phyloP scores from a whole-genome alignment of 1,140 invertebrate genomes.

The Pogonognathellus flavescens region DNA sequence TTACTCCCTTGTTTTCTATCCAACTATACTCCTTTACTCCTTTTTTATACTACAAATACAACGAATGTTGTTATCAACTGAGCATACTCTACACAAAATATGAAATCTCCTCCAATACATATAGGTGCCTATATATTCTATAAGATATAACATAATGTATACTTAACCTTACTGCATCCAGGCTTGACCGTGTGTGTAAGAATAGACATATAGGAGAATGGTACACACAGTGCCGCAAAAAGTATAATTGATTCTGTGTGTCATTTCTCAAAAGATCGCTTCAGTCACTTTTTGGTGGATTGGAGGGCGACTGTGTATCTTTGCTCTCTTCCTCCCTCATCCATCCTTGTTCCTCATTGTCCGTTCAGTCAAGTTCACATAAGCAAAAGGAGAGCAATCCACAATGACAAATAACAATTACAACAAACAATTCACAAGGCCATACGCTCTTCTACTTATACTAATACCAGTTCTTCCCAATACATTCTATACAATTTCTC shows the following conservation, averaged over 20 bases:
- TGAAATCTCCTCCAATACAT: too few species aligned
- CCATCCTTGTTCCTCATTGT: slow-evolving; percentile 22
- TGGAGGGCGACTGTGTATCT: slow-evolving; percentile 9
- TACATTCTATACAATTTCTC: neutral
- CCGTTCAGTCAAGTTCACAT: slow-evolving; percentile 9
- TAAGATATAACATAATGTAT: too few species aligned
- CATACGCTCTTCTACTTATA: neutral
- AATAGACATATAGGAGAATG: too few species aligned
- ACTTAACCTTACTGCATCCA: too few species aligned
- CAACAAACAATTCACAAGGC: slow-evolving; percentile 13
- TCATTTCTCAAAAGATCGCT: slow-evolving; percentile 42
- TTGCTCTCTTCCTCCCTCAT: slow-evolving; percentile 31
- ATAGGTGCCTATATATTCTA: too few species aligned
- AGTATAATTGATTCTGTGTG: slow-evolving; percentile 50
- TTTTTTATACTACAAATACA: neutral
- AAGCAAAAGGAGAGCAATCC: neutral
- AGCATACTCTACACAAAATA: too few species aligned
- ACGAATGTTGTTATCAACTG: too few species aligned
- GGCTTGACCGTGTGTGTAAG: too few species aligned
- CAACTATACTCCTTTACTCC: neutral
- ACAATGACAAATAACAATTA: slow-evolving; percentile 40
- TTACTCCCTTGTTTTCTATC: too few species aligned
- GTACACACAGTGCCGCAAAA: slow-evolving; percentile 15
- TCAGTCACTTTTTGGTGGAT: neutral
- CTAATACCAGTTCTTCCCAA: neutral